Percentiles rank a stretch among this genome's conserved stretches.
Evolutionary conservation across 2,797 vertebrate species (phyloP).

Genomic region (Chloroceryle amazona): DNA sequence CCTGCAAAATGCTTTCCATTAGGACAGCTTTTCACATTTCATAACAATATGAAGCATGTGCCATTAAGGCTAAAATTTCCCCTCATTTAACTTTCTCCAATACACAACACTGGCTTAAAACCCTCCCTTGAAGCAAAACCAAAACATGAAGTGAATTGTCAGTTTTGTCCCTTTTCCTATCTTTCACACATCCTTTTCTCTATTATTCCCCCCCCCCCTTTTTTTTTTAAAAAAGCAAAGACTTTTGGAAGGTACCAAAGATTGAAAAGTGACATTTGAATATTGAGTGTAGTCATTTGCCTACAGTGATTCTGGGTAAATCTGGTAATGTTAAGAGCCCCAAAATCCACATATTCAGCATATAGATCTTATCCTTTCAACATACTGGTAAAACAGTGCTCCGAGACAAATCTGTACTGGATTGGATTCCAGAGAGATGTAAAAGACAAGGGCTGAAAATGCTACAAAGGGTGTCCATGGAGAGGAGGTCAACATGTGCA

Average conservation of each 20-base stretch:
- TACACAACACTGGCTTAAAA: neutral
- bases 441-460: neutral
- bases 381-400: neutral
- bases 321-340: neutral
- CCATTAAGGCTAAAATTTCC: neutral
- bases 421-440: neutral
- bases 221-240: neutral
- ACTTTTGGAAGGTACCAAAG: neutral
- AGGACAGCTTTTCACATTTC: neutral
- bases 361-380: neutral
- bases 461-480: neutral
- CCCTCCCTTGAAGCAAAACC: neutral
- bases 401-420: neutral
- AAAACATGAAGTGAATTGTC: neutral
- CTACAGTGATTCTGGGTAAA: neutral
- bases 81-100: neutral
- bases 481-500: accelerated
- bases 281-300: neutral
- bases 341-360: neutral
- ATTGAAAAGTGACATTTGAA: neutral
- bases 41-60: neutral
- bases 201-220: no score
- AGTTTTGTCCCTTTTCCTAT: neutral
- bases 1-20: neutral
- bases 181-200: accelerated